phyloP scores from a whole-genome alignment of 1,140 invertebrate species.

The Hyposmocoma kahamanoa region DNA sequence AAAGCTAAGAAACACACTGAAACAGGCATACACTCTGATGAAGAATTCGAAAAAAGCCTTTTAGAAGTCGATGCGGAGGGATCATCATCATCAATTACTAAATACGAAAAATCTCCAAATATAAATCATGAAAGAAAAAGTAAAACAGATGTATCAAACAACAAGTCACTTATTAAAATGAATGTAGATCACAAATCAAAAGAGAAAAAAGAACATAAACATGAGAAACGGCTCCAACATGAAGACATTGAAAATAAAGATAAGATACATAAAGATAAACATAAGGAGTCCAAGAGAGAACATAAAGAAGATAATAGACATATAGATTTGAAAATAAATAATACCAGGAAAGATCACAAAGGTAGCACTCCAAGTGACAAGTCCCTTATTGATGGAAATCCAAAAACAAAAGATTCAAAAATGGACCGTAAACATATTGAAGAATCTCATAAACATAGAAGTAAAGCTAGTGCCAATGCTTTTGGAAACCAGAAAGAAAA shows the following conservation, averaged over 20 bases:
- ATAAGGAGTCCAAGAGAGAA: slow-evolving; percentile 12
- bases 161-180: neutral
- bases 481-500: no score
- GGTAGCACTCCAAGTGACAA: no score
- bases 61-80: slow-evolving; percentile 75
- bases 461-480: no score
- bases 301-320: no score
- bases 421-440: no score
- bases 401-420: no score
- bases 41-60: slow-evolving; percentile 80
- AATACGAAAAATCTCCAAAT: slow-evolving; percentile 9
- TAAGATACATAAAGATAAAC: slow-evolving; percentile 10
- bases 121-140: neutral
- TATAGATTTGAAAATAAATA: no score
- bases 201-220: no score
- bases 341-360: no score
- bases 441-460: no score
- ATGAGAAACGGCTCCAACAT: no score
- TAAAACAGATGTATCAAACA: neutral
- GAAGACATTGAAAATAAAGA: slow-evolving; percentile 4
- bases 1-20: slow-evolving; percentile 62
- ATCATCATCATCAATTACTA: slow-evolving; percentile 16
- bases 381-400: no score
- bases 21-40: slow-evolving; percentile 77
- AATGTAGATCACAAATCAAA: neutral